phyloP scores from a whole-genome alignment of 2,888 invertebrate species.

The Loripinus fragilis region DNA sequence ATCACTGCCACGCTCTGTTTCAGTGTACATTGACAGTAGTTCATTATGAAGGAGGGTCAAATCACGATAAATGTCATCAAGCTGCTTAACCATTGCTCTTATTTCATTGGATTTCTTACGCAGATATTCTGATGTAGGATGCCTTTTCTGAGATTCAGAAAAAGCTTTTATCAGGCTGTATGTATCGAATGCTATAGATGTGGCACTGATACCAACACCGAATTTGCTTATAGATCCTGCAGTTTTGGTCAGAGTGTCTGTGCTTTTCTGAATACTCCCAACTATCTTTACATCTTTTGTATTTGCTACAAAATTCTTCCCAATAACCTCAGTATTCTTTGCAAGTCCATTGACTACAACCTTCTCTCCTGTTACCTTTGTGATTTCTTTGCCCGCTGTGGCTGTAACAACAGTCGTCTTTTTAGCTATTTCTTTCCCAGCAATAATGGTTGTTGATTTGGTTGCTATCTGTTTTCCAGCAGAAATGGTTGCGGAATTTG shows the following conservation, averaged over 20 bases:
- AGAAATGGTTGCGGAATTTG: not conserved
- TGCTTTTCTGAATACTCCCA: not conserved
- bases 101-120: not conserved
- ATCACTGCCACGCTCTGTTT: not conserved
- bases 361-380: not conserved
- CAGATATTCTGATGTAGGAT: not conserved
- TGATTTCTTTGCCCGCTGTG: not conserved
- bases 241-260: not conserved
- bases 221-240: constrained; percentile 3
- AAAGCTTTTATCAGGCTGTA: not conserved
- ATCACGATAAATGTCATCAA: not conserved
- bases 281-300: not conserved
- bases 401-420: no score
- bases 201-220: not conserved
- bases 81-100: not conserved
- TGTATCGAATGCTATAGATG: not conserved
- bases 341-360: not conserved
- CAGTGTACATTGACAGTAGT: not conserved
- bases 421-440: no score
- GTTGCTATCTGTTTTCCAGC: no score
- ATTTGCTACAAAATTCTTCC: not conserved
- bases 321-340: not conserved
- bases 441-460: no score
- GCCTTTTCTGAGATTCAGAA: not conserved
- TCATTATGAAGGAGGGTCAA: not conserved